These are phyloP conservation scores for Eudasyphora cyanicolor DNA, from an alignment of 2,888 invertebrate genomes.

Conservation along the genomic window DNA sequence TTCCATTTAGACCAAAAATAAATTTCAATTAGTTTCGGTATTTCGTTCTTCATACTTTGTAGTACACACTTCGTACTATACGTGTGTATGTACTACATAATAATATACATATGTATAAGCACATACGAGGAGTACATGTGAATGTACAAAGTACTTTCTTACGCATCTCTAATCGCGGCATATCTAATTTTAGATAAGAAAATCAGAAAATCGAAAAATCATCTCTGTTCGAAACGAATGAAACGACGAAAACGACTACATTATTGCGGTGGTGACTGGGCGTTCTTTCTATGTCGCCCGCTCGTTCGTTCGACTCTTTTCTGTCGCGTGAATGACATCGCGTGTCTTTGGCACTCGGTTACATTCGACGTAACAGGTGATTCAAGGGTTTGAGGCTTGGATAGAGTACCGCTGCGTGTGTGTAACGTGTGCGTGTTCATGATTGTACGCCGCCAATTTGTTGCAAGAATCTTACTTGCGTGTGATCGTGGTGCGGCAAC, in stretches of 20 bases:
- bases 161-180: not conserved
- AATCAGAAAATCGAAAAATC: not conserved
- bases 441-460: not conserved
- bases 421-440: not conserved
- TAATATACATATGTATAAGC: not conserved
- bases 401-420: not conserved
- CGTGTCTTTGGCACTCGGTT: constrained; percentile 51
- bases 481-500: not conserved
- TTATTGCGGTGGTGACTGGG: constrained; percentile 67
- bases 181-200: not conserved
- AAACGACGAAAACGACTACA: constrained; percentile 73
- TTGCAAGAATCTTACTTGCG: not conserved
- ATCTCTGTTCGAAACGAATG: not conserved
- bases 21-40: not conserved
- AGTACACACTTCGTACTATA: not conserved
- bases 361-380: constrained; percentile 27
- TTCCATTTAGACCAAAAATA: not conserved
- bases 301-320: too few species aligned
- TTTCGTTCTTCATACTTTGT: too few species aligned
- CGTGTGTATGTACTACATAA: not conserved
- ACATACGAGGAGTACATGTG: too few species aligned
- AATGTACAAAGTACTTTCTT: constrained; percentile 31
- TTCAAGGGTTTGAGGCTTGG: constrained; percentile 1
- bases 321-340: constrained; percentile 68
- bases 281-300: too few species aligned